These are phyloP conservation scores for Sinonovacula constricta DNA, from an alignment of 1,140 invertebrate species.

Conservation along the genomic window DNA sequence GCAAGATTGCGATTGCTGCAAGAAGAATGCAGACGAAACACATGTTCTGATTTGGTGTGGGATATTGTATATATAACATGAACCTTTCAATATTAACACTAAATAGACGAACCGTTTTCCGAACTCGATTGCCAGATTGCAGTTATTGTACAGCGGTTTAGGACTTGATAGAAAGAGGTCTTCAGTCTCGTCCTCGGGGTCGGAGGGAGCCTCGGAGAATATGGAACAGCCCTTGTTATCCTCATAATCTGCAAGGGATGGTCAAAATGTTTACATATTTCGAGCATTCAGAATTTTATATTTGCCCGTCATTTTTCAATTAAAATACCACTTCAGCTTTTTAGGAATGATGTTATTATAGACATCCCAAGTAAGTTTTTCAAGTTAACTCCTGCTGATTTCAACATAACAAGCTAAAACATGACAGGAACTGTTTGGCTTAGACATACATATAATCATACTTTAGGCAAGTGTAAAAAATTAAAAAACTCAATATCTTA, in stretches of 20 bases:
- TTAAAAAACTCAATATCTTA: no score
- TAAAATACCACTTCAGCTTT: not conserved
- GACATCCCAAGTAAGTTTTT: no score
- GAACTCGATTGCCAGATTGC: slow-evolving; percentile 7
- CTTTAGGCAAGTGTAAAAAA: not conserved
- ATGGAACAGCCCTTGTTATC: slow-evolving; percentile 37
- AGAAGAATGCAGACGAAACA: no score
- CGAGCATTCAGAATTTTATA: not conserved
- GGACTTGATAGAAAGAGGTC: slow-evolving; percentile 22
- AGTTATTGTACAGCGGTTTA: slow-evolving; percentile 20
- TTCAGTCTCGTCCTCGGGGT: slow-evolving; percentile 54
- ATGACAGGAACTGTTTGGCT: not conserved
- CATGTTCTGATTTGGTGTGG: no score
- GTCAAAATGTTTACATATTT: not conserved
- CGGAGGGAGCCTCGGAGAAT: slow-evolving; percentile 54
- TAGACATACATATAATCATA: not conserved
- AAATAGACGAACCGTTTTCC: slow-evolving; percentile 22
- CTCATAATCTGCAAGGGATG: slow-evolving; percentile 14
- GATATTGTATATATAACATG: no score
- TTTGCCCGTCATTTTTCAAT: not conserved
- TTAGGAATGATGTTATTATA: not conserved
- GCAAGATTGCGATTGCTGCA: not conserved
- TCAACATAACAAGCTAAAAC: not conserved
- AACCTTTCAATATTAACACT: no score
- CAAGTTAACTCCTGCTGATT: no score